These are phyloP conservation scores for Volucella inanis DNA, from an alignment of 2,888 invertebrate genomes.

Conservation along the genomic window DNA sequence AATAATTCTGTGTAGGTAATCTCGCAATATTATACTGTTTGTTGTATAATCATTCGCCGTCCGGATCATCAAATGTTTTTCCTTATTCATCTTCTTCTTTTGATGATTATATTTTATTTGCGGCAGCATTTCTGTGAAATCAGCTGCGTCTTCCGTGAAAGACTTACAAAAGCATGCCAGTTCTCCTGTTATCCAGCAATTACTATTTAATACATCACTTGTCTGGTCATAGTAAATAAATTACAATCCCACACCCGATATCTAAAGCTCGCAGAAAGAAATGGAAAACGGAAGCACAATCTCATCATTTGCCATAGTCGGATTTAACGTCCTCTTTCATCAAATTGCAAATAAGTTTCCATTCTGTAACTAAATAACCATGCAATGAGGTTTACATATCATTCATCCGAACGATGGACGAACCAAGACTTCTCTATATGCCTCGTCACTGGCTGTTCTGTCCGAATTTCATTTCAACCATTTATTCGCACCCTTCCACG, in stretches of 20 bases:
- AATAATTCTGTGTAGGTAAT: too few species aligned
- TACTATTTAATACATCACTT: conserved; percentile 69
- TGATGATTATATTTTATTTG: too few species aligned
- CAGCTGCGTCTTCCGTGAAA: too few species aligned
- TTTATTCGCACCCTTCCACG: conserved; percentile 52
- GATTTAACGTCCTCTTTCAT: conserved; percentile 57
- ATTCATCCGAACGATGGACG: conserved; percentile 57
- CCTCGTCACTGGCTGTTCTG: conserved; percentile 31
- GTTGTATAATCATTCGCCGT: too few species aligned
- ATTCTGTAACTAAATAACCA: conserved; percentile 70
- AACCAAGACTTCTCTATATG: conserved; percentile 38
- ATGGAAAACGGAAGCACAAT: conserved; percentile 27
- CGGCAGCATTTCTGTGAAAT: too few species aligned
- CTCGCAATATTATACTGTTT: too few species aligned
- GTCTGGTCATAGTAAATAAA: conserved; percentile 47
- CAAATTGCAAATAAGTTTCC: conserved; percentile 69
- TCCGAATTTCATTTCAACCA: conserved; percentile 55
- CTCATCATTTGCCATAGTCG: conserved; percentile 66
- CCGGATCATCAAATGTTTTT: too few species aligned
- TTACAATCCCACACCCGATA: conserved; percentile 20
- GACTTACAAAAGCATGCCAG: conserved; percentile 45
- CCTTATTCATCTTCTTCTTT: too few species aligned
- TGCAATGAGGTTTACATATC: conserved; percentile 72
- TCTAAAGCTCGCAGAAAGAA: conserved; percentile 15
- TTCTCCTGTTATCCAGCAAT: conserved; percentile 59